Evolutionary conservation across 2,888 invertebrate genomes (phyloP).

Genomic region (Phymatocera aterrima): DNA sequence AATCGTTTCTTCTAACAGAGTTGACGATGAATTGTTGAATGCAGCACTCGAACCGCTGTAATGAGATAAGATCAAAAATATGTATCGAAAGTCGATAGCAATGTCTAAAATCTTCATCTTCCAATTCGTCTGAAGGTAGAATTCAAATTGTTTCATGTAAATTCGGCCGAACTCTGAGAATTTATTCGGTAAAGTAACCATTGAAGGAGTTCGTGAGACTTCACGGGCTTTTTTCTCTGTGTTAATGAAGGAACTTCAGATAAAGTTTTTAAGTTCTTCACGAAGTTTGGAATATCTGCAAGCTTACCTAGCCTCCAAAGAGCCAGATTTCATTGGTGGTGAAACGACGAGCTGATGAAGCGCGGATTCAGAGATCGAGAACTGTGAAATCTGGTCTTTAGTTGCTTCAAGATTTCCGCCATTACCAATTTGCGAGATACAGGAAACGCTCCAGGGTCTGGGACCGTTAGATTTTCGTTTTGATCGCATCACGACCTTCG

Average conservation of each 20-base stretch:
- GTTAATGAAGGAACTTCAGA: too few relatives aligned
- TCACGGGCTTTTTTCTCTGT: too few relatives aligned
- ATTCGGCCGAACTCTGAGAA: too few relatives aligned
- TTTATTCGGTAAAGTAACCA: too few relatives aligned
- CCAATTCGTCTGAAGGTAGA: background rate
- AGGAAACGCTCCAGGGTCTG: conserved; percentile 93
- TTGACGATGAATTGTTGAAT: conserved; percentile 76
- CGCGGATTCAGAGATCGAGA: conserved; percentile 94
- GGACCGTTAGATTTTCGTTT: conserved; percentile 78
- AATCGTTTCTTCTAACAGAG: conserved; percentile 75
- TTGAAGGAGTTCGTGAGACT: too few relatives aligned
- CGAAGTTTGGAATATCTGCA: too few relatives aligned
- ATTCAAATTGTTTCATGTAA: too few relatives aligned
- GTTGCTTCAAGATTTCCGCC: conserved; percentile 60
- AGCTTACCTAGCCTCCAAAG: conserved; percentile 67
- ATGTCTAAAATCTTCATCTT: background rate
- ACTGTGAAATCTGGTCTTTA: conserved; percentile 74
- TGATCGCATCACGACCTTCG: conserved; percentile 81
- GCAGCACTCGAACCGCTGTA: conserved; percentile 67
- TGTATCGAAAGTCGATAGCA: background rate
- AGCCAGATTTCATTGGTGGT: conserved; percentile 71
- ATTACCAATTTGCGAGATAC: conserved; percentile 82
- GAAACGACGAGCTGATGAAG: conserved; percentile 82
- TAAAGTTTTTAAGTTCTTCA: too few relatives aligned
- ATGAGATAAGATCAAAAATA: background rate